Base-by-base conservation (phyloP, 2,888 invertebrate species). In the Hemistola chrysoprasaria region DNA sequence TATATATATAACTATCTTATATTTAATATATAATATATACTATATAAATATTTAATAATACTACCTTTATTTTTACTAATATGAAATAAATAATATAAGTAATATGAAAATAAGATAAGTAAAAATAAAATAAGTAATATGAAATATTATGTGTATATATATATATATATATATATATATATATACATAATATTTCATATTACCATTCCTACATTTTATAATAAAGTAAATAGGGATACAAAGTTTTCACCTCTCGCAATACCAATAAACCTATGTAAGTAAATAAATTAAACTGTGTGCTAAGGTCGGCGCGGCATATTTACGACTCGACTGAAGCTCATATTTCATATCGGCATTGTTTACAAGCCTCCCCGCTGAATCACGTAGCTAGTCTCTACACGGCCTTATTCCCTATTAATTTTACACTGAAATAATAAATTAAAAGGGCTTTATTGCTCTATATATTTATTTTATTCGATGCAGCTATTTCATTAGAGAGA, bases 291-390 rank as follows among this genome's bases (percentile, higher is more conserved):
- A 31, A 44, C 43, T 39, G 43, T 44, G 43, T 44, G 38, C 38
- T 44, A 44, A 44, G 43, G 43, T 25, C 38, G 29, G 42, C 28
- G 37, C 38, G 40, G 34, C 9, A 56, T 65, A 77, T 65, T 61
- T 74, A 77, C 59, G 53, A 58, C 50, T 49, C 56, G 61, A 62
- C 65, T 70, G 71, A 71, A 65, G 67, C 55, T 64, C 56, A 62
- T 78, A 76, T 72, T 67, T 76, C 73, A 77, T 69, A 68, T 61
- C 62, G 62, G 67, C 64, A 73, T 77, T 77, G 76, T 75, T 70
- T 70, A 70, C 65, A 65, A 50, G 65, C 65, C 48, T 62, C 53
- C 56, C 61, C 54, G 57, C 53, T 64, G 66, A 70, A 66, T 65
- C 71, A 71, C 61, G 65, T 58, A 62, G 56, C 59, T 61, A 59